These are phyloP conservation scores for Cacoxenus indagator DNA, from an alignment of 2,888 invertebrate species.

Conservation along the genomic window DNA sequence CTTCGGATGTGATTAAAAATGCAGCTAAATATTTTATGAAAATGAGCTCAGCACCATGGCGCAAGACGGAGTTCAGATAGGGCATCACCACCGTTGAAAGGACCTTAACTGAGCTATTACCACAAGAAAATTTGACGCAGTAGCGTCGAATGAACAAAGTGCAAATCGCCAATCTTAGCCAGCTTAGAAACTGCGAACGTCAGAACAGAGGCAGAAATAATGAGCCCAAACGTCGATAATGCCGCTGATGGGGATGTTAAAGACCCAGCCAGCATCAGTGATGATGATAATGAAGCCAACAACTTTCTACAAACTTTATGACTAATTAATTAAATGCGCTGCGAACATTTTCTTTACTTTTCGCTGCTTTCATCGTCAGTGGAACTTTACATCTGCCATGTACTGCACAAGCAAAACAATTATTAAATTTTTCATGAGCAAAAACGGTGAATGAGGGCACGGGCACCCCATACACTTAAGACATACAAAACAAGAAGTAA, in stretches of 20 bases:
- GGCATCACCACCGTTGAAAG: background rate
- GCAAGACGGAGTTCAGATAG: background rate
- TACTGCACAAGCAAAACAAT: conserved; percentile 38
- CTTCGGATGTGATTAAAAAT: conserved; percentile 23
- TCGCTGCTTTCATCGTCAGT: background rate
- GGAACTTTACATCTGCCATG: conserved; percentile 38
- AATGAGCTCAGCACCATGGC: conserved; percentile 13
- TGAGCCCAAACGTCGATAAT: background rate
- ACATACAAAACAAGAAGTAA: conserved; percentile 7
- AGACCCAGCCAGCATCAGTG: background rate
- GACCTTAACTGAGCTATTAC: background rate
- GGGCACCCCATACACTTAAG: background rate
- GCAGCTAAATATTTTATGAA: conserved; percentile 57
- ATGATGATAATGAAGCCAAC: conserved; percentile 1
- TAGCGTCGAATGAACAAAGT: background rate
- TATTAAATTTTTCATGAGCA: conserved; percentile 34
- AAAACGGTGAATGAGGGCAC: background rate
- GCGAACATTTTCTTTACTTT: conserved; percentile 44
- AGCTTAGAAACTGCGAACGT: too few species aligned
- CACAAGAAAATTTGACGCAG: background rate
- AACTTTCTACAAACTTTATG: conserved; percentile 50
- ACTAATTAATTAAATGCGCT: conserved; percentile 63
- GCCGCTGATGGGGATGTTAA: background rate
- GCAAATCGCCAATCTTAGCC: background rate
- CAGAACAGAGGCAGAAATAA: background rate